Evolutionary conservation across 35 echinoderm and acorn worm genomes (phyloP), one percentile per base, ranked within the genome.

Genomic region (Amphiura filiformis): DNA sequence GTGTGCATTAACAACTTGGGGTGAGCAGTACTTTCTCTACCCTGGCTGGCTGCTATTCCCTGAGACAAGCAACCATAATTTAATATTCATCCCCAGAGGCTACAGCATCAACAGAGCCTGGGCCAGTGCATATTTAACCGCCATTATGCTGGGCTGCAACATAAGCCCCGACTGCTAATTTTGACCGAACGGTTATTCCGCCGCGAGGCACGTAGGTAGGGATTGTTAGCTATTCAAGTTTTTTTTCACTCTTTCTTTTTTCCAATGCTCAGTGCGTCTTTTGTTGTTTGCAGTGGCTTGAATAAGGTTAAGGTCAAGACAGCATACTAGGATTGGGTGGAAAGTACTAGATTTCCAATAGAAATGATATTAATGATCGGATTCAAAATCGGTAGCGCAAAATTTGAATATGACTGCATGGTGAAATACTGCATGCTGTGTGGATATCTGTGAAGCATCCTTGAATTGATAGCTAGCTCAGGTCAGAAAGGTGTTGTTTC

Each of bases 91-190:
- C 61, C 61, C 61, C 61, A 23, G 61, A 70, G 61, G 61, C 61
- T 26, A 70, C 61, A 70, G 61, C 61, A 70, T 70, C 61, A 70
- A 70, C 61, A 70, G 61, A 70, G 61, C 61, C 28, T 23, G 61
- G 61, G 61, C 15, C 61, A 70, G 1, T 70, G 61, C 61, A 70
- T 70, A 70, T 70, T 70, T 70, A 70, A 70, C 61, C 61, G 61
- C 61, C 61, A 70, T 70, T 70, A 70, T 70, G 61, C 17, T n/a
- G 26, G 61, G 61, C 61, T 26, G 61, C 61, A 70, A 30, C 61
- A 70, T 70, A 70, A 70, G 61, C 61, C 61, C 61, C 61, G 28
- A 70, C 61, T 70, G 61, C 61, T 70, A 70, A 70, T 70, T 70
- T 70, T 70, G 61, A 70, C 61, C 61, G 61, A 70, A 70, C 61